Evolutionary conservation across 2,797 vertebrate genomes (phyloP).

Genomic region (Fratercula arctica): DNA sequence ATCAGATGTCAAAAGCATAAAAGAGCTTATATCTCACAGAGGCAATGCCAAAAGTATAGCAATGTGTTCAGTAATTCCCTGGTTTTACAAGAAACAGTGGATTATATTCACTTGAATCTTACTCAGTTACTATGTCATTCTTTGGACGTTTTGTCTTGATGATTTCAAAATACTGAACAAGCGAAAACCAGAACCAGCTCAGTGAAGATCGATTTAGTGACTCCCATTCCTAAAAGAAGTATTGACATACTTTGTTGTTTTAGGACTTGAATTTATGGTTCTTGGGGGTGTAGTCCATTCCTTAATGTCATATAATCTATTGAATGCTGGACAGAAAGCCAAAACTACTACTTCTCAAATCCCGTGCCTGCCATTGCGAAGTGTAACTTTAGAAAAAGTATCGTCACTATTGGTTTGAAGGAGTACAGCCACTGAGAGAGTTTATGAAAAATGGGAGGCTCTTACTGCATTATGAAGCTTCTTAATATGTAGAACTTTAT

Average conservation of each 20-base stretch:
- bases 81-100: not conserved
- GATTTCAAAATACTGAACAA: conserved; percentile 8
- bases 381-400: not conserved
- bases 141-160: not conserved
- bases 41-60: not conserved
- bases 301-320: not conserved
- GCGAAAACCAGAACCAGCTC: not conserved
- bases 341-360: not conserved
- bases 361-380: not conserved
- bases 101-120: not conserved
- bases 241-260: conserved; percentile 15
- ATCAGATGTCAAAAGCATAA: not conserved
- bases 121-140: not conserved
- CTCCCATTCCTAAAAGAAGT: not conserved
- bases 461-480: not conserved
- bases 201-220: not conserved
- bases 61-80: not conserved
- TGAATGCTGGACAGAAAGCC: not conserved
- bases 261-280: conserved; percentile 13
- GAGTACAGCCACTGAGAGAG: not conserved
- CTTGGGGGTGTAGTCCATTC: not conserved
- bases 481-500: not conserved
- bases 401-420: not conserved
- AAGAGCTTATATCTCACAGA: not conserved
- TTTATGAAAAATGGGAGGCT: accelerated